These are phyloP conservation scores for Chloropsis hardwickii DNA, from an alignment of 2,113 vertebrate genomes.

Conservation along the genomic window DNA sequence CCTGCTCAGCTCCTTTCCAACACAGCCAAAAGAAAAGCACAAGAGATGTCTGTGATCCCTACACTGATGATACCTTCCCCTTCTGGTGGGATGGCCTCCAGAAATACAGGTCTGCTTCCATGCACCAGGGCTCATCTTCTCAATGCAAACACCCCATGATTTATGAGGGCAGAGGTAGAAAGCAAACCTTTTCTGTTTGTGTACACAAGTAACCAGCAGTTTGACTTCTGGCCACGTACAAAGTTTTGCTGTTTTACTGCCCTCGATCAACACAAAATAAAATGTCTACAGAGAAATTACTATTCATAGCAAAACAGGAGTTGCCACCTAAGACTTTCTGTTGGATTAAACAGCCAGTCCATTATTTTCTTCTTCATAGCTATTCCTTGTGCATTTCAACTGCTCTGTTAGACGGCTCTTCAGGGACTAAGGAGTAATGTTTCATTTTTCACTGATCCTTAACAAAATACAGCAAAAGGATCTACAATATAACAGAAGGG, in stretches of 20 bases:
- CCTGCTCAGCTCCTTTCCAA: background rate
- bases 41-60: background rate
- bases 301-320: constrained; percentile 24
- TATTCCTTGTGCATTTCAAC: constrained; percentile 40
- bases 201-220: background rate
- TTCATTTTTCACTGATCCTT: constrained; percentile 62
- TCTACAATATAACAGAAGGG: constrained; percentile 51
- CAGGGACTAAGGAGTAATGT: constrained; percentile 51
- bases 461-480: constrained; percentile 48
- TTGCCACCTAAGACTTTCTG: constrained; percentile 38
- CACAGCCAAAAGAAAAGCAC: background rate
- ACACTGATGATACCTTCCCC: background rate
- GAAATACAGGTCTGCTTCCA: background rate
- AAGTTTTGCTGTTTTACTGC: constrained; percentile 36
- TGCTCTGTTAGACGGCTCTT: constrained; percentile 15
- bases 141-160: background rate
- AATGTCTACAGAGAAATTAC: constrained; percentile 15
- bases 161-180: background rate
- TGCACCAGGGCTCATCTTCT: background rate
- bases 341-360: constrained; percentile 19
- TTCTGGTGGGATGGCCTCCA: background rate
- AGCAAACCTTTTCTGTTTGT: background rate
- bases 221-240: background rate
- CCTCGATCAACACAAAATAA: constrained; percentile 41
- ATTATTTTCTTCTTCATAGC: constrained; percentile 52